Conservation (phyloP, 2,888 invertebrate genomes). For the Rhamphomyia laevipes region DNA sequence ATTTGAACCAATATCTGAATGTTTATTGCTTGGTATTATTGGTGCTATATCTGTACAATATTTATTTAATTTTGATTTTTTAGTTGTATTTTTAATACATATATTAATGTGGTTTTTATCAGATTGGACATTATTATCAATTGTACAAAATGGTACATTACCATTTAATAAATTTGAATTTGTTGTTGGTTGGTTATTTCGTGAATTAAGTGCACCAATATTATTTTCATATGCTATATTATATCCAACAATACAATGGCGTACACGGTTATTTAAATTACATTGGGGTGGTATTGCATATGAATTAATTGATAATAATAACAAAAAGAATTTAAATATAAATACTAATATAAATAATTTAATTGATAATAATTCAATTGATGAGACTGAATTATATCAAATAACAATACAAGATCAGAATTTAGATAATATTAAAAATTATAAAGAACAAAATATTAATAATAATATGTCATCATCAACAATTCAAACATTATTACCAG, state of each 20-base stretch:
- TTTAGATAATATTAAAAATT: too few species aligned
- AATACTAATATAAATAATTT: too few species aligned
- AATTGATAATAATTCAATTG: too few species aligned
- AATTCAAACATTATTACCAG: too few species aligned
- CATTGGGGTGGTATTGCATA: slow-evolving; percentile 94
- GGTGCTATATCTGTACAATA: slow-evolving; percentile 77
- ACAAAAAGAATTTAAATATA: neutral
- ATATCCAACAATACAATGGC: slow-evolving; percentile 85
- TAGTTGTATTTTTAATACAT: slow-evolving; percentile 88
- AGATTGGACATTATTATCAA: slow-evolving; percentile 84
- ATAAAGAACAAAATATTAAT: too few species aligned
- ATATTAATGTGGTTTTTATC: slow-evolving; percentile 89
- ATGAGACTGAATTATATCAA: too few species aligned
- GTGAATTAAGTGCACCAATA: slow-evolving; percentile 83
- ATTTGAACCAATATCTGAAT: slow-evolving; percentile 91
- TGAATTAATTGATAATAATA: slow-evolving; percentile 59
- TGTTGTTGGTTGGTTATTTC: slow-evolving; percentile 86
- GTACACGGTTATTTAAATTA: slow-evolving; percentile 79
- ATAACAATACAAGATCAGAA: too few species aligned
- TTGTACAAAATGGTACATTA: slow-evolving; percentile 83
- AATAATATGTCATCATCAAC: too few species aligned
- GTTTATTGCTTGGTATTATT: slow-evolving; percentile 83
- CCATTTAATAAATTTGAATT: slow-evolving; percentile 94
- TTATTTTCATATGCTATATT: slow-evolving; percentile 77
- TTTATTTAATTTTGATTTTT: slow-evolving; percentile 76